Conservation (phyloP, 1,140 invertebrate species). For the Drosophila nannoptera region DNA sequence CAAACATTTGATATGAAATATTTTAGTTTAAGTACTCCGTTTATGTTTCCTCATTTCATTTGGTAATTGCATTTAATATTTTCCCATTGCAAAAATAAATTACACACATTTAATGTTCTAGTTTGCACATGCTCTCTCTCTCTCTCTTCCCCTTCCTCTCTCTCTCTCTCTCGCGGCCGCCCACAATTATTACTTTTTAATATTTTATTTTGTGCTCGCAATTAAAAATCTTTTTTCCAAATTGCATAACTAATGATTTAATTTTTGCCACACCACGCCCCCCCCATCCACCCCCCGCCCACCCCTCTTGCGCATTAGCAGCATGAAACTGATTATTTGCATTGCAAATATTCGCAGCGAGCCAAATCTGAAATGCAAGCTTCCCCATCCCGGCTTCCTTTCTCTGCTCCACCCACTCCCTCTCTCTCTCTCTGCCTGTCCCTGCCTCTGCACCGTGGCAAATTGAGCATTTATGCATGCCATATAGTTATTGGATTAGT, state of each 20-base stretch:
- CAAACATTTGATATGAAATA: not conserved
- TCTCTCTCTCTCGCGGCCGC: not conserved
- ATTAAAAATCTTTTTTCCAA: conserved; percentile 67
- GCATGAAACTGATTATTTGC: conserved; percentile 73
- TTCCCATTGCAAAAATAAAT: conserved; percentile 18
- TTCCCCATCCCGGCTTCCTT: not conserved
- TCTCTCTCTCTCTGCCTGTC: not conserved
- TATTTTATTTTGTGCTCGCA: conserved; percentile 26
- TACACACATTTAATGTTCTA: conserved; percentile 2
- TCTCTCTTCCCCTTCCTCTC: no score
- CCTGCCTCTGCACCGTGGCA: conserved; percentile 33
- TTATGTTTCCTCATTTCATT: not conserved
- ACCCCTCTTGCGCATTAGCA: conserved; percentile 56
- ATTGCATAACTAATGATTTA: conserved; percentile 77
- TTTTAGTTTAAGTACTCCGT: not conserved
- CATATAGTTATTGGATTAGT: not conserved
- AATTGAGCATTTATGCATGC: conserved; percentile 50
- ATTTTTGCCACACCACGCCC: conserved; percentile 40
- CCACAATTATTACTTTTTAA: not conserved
- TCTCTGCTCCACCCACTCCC: not conserved
- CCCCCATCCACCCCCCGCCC: conserved; percentile 10
- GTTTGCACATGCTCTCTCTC: not conserved
- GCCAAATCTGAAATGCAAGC: conserved; percentile 48
- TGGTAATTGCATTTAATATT: conserved; percentile 9
- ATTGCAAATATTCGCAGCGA: conserved; percentile 56